Conservation (phyloP, 2,113 vertebrate genomes). For the Protobothrops flavoviridis region DNA sequence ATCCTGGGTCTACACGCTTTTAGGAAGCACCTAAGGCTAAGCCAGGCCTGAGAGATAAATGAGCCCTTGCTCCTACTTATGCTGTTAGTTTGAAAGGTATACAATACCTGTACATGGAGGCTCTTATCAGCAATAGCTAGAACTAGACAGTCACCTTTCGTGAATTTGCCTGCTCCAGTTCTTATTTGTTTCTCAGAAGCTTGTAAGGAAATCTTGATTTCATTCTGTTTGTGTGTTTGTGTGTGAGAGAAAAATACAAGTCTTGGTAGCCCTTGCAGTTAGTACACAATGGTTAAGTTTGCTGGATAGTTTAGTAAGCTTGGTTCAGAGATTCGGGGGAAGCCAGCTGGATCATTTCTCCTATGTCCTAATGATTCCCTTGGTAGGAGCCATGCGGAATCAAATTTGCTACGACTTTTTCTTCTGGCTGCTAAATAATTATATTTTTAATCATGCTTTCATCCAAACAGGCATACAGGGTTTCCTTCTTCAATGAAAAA, state of each 20-base stretch:
- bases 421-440: background rate
- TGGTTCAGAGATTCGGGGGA: background rate
- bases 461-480: background rate
- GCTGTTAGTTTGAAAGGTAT: background rate
- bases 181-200: background rate
- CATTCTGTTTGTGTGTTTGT: background rate
- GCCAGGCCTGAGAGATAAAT: background rate
- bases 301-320: background rate
- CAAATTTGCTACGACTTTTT: background rate
- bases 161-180: background rate
- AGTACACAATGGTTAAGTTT: background rate
- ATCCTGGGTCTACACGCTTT: background rate
- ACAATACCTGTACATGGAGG: background rate
- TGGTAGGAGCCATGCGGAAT: background rate
- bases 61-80: background rate
- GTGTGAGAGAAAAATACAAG: background rate
- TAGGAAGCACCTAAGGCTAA: background rate
- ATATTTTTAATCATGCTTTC: background rate
- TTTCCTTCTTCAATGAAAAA: background rate
- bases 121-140: background rate
- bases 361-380: background rate
- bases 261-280: background rate
- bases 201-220: background rate
- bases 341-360: background rate
- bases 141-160: background rate